Percentiles rank a stretch among this genome's conserved stretches.
Conservation (phyloP, 2,113 vertebrate species). For the Colossoma macropomum region DNA sequence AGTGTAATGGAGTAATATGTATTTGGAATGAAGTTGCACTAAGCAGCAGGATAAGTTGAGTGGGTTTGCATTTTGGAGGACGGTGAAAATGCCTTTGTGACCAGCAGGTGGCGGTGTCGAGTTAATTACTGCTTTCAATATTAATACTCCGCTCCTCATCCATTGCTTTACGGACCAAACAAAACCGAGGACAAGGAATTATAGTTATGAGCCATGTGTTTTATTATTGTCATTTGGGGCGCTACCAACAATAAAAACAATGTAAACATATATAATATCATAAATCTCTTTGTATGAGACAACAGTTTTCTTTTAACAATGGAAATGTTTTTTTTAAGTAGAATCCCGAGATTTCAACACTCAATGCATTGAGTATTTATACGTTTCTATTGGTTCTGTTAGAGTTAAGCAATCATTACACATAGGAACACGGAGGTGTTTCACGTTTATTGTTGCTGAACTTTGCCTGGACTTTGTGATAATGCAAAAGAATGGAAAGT, state of each 20-base stretch:
- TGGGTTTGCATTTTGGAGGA: neutral
- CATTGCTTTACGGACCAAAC: no score
- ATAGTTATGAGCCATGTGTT: neutral
- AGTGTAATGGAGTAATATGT: neutral
- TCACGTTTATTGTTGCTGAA: slow-evolving; percentile 43
- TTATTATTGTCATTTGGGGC: neutral
- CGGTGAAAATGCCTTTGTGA: neutral
- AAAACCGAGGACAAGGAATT: no score
- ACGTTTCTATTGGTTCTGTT: neutral
- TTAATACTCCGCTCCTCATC: no score
- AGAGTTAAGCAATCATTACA: neutral
- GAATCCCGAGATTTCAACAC: neutral
- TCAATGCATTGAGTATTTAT: neutral
- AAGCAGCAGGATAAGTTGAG: neutral
- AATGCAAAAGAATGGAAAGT: neutral
- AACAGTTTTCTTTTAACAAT: neutral
- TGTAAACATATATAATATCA: neutral
- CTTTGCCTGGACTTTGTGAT: slow-evolving; percentile 27
- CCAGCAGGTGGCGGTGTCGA: neutral
- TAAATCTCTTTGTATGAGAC: neutral
- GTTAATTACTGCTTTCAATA: neutral
- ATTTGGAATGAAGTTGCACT: no score
- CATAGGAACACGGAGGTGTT: neutral
- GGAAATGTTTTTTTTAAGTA: neutral
- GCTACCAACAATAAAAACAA: neutral